A percentile compares a stretch with the other conserved stretches of the same genome.
Conservation (phyloP, 2,888 invertebrate genomes). For the Epinotia demarniana region DNA sequence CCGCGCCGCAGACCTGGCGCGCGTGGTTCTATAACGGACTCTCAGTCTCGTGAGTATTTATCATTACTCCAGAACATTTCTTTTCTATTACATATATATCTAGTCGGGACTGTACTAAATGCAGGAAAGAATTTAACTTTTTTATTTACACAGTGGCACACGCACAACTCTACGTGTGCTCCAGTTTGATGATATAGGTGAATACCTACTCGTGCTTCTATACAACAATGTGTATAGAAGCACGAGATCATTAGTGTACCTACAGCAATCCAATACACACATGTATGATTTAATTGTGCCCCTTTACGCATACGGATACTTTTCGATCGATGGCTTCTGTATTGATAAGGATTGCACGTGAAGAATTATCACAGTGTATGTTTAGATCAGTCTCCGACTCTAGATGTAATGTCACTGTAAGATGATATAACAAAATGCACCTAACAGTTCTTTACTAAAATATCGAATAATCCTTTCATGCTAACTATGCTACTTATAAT, state of each 20-base stretch:
- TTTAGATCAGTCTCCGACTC: neutral
- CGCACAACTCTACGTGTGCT: too few species aligned
- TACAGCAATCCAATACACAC: too few species aligned
- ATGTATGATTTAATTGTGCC: too few species aligned
- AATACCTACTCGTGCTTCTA: too few species aligned
- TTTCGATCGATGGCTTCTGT: neutral
- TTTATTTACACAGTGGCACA: too few species aligned
- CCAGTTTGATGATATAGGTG: too few species aligned
- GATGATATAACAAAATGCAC: neutral
- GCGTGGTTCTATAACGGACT: slow-evolving; percentile 95
- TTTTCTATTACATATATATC: neutral
- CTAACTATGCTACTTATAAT: neutral
- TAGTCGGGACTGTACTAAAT: neutral
- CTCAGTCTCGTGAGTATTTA: slow-evolving; percentile 91
- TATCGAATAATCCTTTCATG: neutral
- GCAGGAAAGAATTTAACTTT: too few species aligned
- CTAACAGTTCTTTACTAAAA: neutral
- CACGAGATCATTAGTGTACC: too few species aligned
- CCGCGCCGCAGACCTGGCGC: slow-evolving; percentile 89
- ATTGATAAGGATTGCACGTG: neutral
- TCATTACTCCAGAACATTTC: neutral
- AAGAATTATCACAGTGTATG: neutral
- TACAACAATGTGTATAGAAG: too few species aligned
- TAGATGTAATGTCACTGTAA: neutral
- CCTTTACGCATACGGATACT: too few species aligned